Conservation (phyloP, 1,140 invertebrate species). For the Anadara kagoshimensis region DNA sequence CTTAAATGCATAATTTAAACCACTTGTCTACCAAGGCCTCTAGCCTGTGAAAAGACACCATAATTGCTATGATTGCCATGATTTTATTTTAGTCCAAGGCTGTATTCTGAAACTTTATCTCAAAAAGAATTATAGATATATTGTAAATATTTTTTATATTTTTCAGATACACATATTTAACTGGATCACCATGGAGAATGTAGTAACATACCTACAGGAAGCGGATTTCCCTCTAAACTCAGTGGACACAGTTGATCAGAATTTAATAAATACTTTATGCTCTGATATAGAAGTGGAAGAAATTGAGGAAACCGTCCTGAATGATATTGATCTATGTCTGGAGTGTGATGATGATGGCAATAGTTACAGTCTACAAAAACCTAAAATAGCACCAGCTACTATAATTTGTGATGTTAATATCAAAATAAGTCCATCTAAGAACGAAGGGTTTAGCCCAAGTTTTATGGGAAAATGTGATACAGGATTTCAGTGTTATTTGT, state of each 20-base stretch:
- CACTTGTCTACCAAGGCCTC: too few species aligned
- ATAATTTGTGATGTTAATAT: conserved; percentile 41
- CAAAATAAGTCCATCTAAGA: conserved; percentile 36
- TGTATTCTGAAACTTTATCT: too few species aligned
- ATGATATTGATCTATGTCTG: conserved; percentile 45
- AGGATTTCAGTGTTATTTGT: conserved; percentile 31
- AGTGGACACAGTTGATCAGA: conserved; percentile 1
- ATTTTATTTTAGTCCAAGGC: too few species aligned
- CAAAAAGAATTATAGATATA: too few species aligned
- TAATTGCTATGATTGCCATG: too few species aligned
- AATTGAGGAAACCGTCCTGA: conserved; percentile 16
- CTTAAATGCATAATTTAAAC: too few species aligned
- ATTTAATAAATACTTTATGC: conserved; percentile 11
- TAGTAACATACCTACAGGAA: background rate
- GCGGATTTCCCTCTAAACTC: background rate
- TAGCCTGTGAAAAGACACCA: too few species aligned
- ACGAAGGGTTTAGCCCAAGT: background rate
- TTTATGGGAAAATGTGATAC: background rate
- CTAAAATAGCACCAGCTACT: conserved; percentile 4
- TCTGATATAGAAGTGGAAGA: conserved; percentile 10
- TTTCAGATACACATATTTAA: background rate
- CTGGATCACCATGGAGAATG: conserved; percentile 3
- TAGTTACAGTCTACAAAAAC: background rate
- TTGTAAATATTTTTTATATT: too few species aligned
- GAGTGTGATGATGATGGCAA: conserved; percentile 51